Percentiles rank a stretch among this genome's conserved stretches.
phyloP scores from a whole-genome alignment of 2,113 vertebrate species.

The Microcebus tavaratra region DNA sequence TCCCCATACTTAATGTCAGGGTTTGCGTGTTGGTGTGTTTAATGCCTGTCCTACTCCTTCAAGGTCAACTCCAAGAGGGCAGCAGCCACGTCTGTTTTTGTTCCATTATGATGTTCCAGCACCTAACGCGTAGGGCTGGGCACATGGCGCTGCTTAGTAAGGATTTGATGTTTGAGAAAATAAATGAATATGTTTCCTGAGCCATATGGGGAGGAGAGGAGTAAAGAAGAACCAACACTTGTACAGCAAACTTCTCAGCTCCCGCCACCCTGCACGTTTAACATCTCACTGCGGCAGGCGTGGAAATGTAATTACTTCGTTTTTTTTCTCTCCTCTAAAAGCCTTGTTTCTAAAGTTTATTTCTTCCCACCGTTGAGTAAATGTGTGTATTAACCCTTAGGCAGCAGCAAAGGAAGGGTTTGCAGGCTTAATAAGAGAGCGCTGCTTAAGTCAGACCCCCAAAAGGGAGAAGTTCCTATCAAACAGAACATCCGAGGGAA shows the following conservation, averaged over 20 bases:
- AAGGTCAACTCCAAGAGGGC: neutral
- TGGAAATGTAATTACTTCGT: constrained; percentile 45
- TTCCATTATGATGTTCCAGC: neutral
- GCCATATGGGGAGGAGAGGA: rapidly evolving
- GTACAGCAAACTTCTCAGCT: neutral
- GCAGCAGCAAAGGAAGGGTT: neutral
- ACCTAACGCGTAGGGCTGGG: rapidly evolving
- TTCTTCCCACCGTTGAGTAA: neutral
- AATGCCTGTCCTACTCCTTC: neutral
- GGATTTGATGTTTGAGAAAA: neutral
- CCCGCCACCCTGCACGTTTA: neutral
- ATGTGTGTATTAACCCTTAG: neutral
- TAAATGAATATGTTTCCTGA: neutral
- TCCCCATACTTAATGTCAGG: neutral
- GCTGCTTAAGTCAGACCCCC: neutral
- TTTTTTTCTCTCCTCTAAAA: neutral
- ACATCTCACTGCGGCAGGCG: neutral
- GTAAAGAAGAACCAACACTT: neutral
- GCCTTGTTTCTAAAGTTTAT: constrained; percentile 23
- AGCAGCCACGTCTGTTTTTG: neutral
- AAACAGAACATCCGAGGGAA: constrained; percentile 28
- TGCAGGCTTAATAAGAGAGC: neutral
- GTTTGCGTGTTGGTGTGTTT: rapidly evolving
- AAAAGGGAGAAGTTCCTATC: constrained; percentile 30
- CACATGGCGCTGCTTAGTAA: neutral